A percentile compares a stretch with the other conserved stretches of the same genome.
Evolutionary conservation across 2,888 invertebrate species (phyloP).

Genomic region (Vanessa cardui): DNA sequence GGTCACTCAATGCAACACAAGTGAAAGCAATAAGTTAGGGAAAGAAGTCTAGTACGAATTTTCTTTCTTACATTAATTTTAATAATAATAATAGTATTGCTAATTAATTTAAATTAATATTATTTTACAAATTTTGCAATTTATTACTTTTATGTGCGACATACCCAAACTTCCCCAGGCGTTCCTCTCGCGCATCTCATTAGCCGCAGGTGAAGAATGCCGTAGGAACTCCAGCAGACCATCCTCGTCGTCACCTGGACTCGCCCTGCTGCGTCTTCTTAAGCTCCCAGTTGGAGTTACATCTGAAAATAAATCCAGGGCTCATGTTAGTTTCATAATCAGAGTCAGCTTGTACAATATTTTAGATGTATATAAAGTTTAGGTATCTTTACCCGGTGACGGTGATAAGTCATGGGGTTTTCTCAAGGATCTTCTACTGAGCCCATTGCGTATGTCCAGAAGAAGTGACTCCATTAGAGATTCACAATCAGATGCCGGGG

Average conservation of each 20-base stretch:
- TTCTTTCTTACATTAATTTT: too few species aligned
- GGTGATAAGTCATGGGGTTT: slow-evolving; percentile 67
- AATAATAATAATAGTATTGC: too few species aligned
- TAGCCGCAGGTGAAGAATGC: slow-evolving; percentile 87
- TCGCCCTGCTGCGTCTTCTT: slow-evolving; percentile 90
- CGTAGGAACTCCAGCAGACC: slow-evolving; percentile 93
- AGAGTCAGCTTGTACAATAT: too few species aligned
- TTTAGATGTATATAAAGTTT: too few species aligned
- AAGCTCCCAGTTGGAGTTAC: slow-evolving; percentile 95
- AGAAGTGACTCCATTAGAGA: slow-evolving; percentile 89
- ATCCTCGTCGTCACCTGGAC: slow-evolving; percentile 91
- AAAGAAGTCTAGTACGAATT: too few species aligned
- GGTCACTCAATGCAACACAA: too few species aligned
- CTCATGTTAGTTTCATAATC: too few species aligned
- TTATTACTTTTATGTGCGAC: neutral
- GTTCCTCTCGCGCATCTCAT: slow-evolving; percentile 88
- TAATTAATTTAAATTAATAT: too few species aligned
- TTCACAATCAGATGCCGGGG: slow-evolving; percentile 88
- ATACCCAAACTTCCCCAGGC: slow-evolving; percentile 92
- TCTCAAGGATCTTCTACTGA: slow-evolving; percentile 78
- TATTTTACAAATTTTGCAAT: too few species aligned
- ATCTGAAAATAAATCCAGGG: slow-evolving; percentile 71
- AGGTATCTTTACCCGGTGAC: slow-evolving; percentile 60
- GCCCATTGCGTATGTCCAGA: slow-evolving; percentile 87
- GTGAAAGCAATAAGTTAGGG: too few species aligned